Conservation (phyloP, 2,797 vertebrate species). For the Crenichthys baileyi region DNA sequence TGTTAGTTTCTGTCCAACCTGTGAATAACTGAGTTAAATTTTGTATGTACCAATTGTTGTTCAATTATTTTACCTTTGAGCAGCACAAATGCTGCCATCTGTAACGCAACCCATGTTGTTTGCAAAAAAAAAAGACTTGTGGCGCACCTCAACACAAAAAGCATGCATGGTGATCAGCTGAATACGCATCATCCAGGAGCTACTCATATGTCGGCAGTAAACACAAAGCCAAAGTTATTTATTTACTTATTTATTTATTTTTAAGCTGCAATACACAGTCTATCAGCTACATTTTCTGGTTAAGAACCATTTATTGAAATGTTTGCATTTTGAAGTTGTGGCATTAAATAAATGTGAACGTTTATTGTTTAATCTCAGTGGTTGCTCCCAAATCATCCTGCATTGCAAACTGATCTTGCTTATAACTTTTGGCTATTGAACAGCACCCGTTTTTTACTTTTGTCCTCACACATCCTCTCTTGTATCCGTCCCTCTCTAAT, state of each 20-base stretch:
- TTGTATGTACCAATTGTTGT: neutral
- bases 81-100: neutral
- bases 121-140: neutral
- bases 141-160: neutral
- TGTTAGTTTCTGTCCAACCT: slow-evolving; percentile 9
- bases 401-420: neutral
- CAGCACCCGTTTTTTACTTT: neutral
- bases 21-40: slow-evolving; percentile 5
- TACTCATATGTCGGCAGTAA: neutral
- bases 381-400: slow-evolving; percentile 4
- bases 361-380: neutral
- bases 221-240: too few species aligned
- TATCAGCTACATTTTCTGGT: neutral
- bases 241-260: neutral
- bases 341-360: too few species aligned
- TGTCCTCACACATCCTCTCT: slow-evolving; percentile 16
- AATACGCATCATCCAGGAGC: neutral
- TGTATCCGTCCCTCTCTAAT: slow-evolving; percentile 19
- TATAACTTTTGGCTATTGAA: slow-evolving; percentile 11
- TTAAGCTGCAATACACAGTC: neutral
- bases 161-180: neutral
- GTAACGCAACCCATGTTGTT: neutral
- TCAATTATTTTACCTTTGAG: slow-evolving; percentile 1
- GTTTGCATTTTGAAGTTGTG: too few species aligned
- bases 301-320: too few species aligned